Evolutionary conservation across 2,888 invertebrate genomes (phyloP), one percentile per base, ranked within the genome.

Genomic region (Amorpha juglandis): DNA sequence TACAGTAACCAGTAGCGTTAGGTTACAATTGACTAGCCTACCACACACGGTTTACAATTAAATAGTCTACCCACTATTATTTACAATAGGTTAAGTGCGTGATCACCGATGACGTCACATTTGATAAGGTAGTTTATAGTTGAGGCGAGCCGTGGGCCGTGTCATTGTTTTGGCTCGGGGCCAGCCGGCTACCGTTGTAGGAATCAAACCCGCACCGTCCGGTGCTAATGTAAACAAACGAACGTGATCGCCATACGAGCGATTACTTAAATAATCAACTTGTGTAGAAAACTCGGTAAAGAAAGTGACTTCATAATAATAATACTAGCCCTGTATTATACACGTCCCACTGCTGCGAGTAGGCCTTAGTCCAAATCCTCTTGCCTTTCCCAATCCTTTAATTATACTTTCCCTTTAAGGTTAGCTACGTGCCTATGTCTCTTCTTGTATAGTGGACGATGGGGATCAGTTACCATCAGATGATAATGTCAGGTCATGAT

Each of bases 121-220:
- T 19, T 42, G 58, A 58, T 58, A 58, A 58, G 42, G 42, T 14
- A 12, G 58, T 58, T 58, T 58, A 19, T 58, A 35, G 53, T 58
- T 33, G 58, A 35, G 55, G 55, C 38, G 35, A 16, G 38, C 35
- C 16, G 55, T n/a, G 35, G 27, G 19, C 38, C 19, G 58, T 58
- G 58, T 58, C 42, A 58, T 38, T 58, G 58, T 58, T 58, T 58
- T 58, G 58, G 58, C 58, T 58, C 19, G 12, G 19, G 42, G 58
- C 58, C 58, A 58, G 58, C 19, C 12, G 58, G 33, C 14, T 14
- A 12, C n/a, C 52, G 27, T 50, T 16, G 50, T 27, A 58, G 58
- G 55, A 38, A 19, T 35, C 58, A 19, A 19, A 42, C 38, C 38
- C 16, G 58, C 58, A 52, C 27, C 4, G 6, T 12, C 51, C 9